phyloP scores from a whole-genome alignment of 1,140 invertebrate genomes.

The Maconellicoccus hirsutus region DNA sequence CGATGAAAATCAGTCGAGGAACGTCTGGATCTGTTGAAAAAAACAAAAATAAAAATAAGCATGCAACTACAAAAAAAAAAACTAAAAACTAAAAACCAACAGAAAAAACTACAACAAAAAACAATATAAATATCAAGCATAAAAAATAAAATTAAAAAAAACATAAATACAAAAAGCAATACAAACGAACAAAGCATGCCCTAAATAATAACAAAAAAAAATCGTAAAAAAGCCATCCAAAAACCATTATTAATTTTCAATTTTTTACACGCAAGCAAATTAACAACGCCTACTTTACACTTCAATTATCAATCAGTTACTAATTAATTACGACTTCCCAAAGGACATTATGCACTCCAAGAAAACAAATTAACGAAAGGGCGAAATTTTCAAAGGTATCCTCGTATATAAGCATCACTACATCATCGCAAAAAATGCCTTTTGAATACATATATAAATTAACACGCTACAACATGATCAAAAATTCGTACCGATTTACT shows the following conservation, averaged over 20 bases:
- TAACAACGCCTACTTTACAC: neutral
- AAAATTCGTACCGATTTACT: no score
- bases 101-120: neutral
- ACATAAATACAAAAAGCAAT: neutral
- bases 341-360: no score
- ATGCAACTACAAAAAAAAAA: neutral
- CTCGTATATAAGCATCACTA: no score
- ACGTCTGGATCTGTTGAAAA: constrained; percentile 24
- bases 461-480: no score
- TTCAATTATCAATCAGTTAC: neutral
- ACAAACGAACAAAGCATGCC: no score
- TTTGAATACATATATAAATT: no score
- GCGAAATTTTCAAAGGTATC: neutral
- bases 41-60: constrained; percentile 15
- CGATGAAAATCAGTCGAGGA: constrained; percentile 25
- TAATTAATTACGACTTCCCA: no score
- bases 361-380: neutral
- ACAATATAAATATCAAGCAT: neutral
- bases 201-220: no score
- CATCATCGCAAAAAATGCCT: no score
- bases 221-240: no score
- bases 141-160: neutral
- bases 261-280: neutral
- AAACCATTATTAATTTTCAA: neutral
- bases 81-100: neutral